Base-by-base conservation (phyloP, 2,888 invertebrate species). In the Nemotelus pantherinus region DNA sequence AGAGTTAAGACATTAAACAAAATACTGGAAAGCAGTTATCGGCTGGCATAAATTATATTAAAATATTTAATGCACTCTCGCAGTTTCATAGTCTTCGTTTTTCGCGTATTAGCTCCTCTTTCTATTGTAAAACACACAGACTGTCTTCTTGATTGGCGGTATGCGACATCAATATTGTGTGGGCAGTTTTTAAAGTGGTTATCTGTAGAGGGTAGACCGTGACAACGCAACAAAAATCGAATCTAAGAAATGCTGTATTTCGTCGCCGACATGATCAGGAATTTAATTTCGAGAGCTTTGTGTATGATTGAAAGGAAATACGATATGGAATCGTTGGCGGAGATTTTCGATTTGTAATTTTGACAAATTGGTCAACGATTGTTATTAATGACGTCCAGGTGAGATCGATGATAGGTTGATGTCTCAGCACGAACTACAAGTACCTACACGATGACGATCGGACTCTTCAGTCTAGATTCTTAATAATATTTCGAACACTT, bases 291-390 rank as follows among this genome's bases (percentile, higher is more conserved):
- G 48, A 78, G 74, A 72, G 60, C 67, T 76, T 68, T 64, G 57
- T 39, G 70, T 55, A 10, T 45, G 48, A 60, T 43, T 74, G 74
- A 74, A 63, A 25, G 60, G 74, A 74, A 48, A 60, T 63, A 48
- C 55, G n/a, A 44, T 41, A 64, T 58, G 74, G 44, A 45, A 72
- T 72, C 72, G 53, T 74, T 72, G 77, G 68, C 64, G 50, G 39
- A 77, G 71, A 77, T 77, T 79, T 76, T 74, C 64, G 74, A 78
- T 79, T 79, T 71, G 74, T 79, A 79, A 79, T 79, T 79, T 79
- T 79, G 79, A 79, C 79, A 79, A 79, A 79, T 79, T 79, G 79
- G 68, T 47, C 74, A 45, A 47, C 74, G 70, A 78, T 79, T 79
- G 71, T 79, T 79, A 79, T 79, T 79, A 77, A 79, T 79, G 79